A percentile compares a stretch with the other conserved stretches of the same genome.
phyloP scores from a whole-genome alignment of 2,113 vertebrate species.

The Dipodomys ordii region DNA sequence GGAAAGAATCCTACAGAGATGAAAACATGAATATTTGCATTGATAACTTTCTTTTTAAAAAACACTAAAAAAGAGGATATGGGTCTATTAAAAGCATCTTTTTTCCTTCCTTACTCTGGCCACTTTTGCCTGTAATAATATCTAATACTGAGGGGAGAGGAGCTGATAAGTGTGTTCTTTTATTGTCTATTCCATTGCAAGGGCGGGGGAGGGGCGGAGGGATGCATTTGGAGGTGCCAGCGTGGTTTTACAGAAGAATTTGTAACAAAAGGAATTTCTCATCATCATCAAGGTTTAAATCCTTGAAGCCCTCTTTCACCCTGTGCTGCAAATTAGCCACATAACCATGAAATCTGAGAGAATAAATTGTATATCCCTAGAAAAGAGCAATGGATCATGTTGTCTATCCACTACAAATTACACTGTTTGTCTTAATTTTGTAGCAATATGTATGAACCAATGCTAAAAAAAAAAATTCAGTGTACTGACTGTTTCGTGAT shows the following conservation, averaged over 20 bases:
- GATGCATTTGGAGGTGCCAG: conserved; percentile 40
- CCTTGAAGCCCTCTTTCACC: not conserved
- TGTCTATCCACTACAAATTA: conserved; percentile 2
- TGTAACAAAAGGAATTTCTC: conserved; percentile 43
- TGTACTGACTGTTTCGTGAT: conserved; percentile 19
- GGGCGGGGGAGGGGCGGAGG: too few species aligned
- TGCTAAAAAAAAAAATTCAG: not conserved
- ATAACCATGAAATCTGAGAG: not conserved
- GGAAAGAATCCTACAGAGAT: conserved; percentile 81
- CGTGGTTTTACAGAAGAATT: conserved; percentile 31
- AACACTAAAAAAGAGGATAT: conserved; percentile 61
- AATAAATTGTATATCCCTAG: not conserved
- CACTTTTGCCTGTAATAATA: conserved; percentile 41
- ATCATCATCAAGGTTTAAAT: not conserved
- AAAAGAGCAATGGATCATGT: not conserved
- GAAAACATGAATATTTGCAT: conserved; percentile 80
- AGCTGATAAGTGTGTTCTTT: conserved; percentile 45
- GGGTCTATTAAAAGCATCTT: conserved; percentile 32
- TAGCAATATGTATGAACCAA: conserved; percentile 31
- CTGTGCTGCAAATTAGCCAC: conserved; percentile 35
- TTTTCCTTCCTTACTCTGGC: conserved; percentile 33
- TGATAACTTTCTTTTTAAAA: conserved; percentile 60
- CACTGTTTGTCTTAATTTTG: conserved; percentile 35
- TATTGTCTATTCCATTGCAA: conserved; percentile 31
- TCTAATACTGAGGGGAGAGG: not conserved